phyloP scores from a whole-genome alignment of 2,113 vertebrate species.

The Labeo rohita region DNA sequence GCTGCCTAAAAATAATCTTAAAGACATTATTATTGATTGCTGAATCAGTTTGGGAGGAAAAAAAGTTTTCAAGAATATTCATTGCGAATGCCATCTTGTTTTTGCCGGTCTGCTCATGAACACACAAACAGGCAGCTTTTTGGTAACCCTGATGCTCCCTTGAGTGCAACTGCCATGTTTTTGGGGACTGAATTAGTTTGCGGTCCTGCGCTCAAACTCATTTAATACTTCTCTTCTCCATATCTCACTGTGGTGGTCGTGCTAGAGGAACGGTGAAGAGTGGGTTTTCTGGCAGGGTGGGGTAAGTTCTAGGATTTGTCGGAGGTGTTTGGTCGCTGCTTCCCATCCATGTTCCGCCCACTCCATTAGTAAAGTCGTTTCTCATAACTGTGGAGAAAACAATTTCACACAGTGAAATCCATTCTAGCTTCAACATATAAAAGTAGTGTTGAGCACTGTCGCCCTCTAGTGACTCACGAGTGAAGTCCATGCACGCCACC shows the following conservation, averaged over 20 bases:
- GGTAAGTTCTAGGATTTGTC: slow-evolving; percentile 58
- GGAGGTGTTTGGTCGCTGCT: slow-evolving; percentile 70
- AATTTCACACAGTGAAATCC: not conserved
- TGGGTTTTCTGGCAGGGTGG: slow-evolving; percentile 40
- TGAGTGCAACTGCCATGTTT: slow-evolving; percentile 63
- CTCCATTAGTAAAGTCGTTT: slow-evolving; percentile 86
- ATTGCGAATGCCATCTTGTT: slow-evolving; percentile 9
- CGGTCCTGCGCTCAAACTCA: slow-evolving; percentile 41
- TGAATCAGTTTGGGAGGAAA: not conserved
- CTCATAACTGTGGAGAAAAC: slow-evolving; percentile 80
- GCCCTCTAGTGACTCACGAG: slow-evolving; percentile 81
- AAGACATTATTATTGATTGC: not conserved
- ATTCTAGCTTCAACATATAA: slow-evolving; percentile 63
- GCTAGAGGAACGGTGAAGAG: not conserved
- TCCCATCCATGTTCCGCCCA: slow-evolving; percentile 51
- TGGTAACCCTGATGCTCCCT: slow-evolving; percentile 65
- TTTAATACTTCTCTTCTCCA: slow-evolving; percentile 34
- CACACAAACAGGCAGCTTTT: slow-evolving; percentile 37
- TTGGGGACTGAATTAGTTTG: slow-evolving; percentile 6
- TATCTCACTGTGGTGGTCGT: slow-evolving; percentile 29
- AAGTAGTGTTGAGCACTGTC: not conserved
- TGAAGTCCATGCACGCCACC: slow-evolving; percentile 91
- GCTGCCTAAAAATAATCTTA: not conserved
- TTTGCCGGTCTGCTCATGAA: slow-evolving; percentile 18
- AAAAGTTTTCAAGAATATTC: slow-evolving; percentile 1